Base-by-base conservation (phyloP, 2,113 vertebrate genomes). In the Ceyx melanurus region DNA sequence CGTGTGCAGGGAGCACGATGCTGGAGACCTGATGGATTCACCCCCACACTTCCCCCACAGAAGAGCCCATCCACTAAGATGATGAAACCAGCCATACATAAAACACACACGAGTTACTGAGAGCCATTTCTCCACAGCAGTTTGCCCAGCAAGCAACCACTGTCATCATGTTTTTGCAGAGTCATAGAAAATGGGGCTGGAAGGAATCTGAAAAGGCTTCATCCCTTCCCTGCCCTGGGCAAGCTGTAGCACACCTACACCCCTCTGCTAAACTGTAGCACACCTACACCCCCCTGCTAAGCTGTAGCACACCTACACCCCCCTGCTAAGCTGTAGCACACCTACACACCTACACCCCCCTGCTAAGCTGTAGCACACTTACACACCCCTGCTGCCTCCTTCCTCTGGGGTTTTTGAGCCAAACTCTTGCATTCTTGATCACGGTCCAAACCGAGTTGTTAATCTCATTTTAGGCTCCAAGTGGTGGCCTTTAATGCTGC, bases 1-100 rank as follows among this genome's bases (percentile, higher is more conserved):
- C 11, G 6, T 2, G 15, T 0, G 0, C 64, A 65, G 61, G 64
- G 1, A 48, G 40, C 16, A 4, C 0, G 0, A n/a, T 2, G 46
- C 79, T 56, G 43, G 51, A 74, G 57, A 51, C 37, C 61, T 4
- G 2, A 21, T 0, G 8, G 70, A 43, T 3, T 11, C 45, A 73
- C 28, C 71, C 1, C 13, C 78, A 68, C 0, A 3, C 77, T 26
- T 40, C 54, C 64, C 22, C 60, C 37, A 40, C 1, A 2, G 17
- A 42, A 65, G 3, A n/a, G 1, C 3, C 2, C 31, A 56, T 20
- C 67, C 23, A 14, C 18, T 67, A 1, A 74, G 73, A 7, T 2
- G 9, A 58, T 33, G 18, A 12, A 70, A 43, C 58, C 68, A 74
- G 84, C 19, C 58, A 53, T 19, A 62, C 58, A 53, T 19, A 62